A percentile compares a stretch with the other conserved stretches of the same genome.
Conservation (phyloP, 2,113 vertebrate species). For the Pollachius pollachius region DNA sequence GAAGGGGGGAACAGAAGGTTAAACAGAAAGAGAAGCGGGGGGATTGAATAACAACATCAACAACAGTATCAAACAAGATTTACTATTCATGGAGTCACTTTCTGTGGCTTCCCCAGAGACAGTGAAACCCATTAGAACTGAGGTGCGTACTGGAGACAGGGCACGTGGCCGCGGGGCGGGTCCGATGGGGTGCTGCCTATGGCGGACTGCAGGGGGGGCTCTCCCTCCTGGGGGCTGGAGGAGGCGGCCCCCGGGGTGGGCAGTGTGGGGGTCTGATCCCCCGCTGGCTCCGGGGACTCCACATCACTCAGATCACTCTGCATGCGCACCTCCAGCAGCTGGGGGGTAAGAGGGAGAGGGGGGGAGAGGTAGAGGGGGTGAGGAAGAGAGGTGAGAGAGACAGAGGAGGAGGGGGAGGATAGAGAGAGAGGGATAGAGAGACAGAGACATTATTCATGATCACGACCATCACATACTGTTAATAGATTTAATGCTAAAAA, state of each 20-base stretch:
- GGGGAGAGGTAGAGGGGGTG: not conserved
- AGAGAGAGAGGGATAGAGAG: no score
- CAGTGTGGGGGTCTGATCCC: conserved; percentile 81
- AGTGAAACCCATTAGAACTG: not conserved
- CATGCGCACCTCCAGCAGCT: conserved; percentile 94
- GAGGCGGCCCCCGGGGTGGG: conserved; percentile 79
- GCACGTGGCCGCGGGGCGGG: conserved; percentile 87
- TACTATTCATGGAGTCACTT: no score
- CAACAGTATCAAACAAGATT: no score
- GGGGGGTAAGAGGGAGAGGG: not conserved
- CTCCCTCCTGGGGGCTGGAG: conserved; percentile 82
- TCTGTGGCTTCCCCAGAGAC: no score
- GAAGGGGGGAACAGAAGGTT: no score
- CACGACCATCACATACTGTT: no score
- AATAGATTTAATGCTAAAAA: no score
- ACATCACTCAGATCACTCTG: conserved; percentile 85
- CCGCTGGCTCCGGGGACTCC: conserved; percentile 83
- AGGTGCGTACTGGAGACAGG: conserved; percentile 88
- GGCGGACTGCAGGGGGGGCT: conserved; percentile 75
- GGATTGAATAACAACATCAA: no score
- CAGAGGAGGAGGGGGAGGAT: no score
- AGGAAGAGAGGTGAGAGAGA: not conserved
- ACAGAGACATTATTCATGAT: no score
- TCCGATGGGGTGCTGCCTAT: conserved; percentile 88
- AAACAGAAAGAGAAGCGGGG: no score